Base-by-base conservation (phyloP, 1,140 invertebrate species). In the Drosophila willistoni region DNA sequence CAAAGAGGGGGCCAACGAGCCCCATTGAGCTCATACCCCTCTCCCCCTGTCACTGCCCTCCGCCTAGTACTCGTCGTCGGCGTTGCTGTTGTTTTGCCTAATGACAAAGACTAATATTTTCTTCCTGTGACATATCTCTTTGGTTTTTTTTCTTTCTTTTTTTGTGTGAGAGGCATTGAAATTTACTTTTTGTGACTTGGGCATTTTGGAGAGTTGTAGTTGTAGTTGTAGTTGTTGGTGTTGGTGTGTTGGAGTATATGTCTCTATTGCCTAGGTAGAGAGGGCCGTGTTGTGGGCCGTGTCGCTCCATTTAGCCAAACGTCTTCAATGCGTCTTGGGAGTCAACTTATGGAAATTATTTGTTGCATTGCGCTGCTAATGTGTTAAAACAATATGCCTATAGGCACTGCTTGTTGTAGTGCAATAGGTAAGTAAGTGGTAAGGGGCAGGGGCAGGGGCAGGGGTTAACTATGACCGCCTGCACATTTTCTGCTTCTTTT, bases 41-140 rank as follows among this genome's bases (percentile, higher is more conserved):
- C 29, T 29, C 29, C 29, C 29, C 7, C 7, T 29, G 36, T 22
- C 59, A 12, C 39, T 62, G 34, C 14, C 47, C 55, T 29, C 47
- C 64, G 64, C 69, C 63, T 69, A 19, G 56, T 59, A 34, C 25
- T 36, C 54, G 33, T 44, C 25, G 42, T 65, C 39, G 51, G 41
- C 51, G 34, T 33, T 55, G 33, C 54, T 42, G 61, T 51, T 71
- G 56, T 79, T 85, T 84, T 84, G 77, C 84, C 84, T 91, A 91
- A 91, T 91, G 81, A 91, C 90, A 91, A 91, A 91, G 78, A 89
- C 90, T 83, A 91, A 91, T 91, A 91, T 91, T 91, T 90, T 91
- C 90, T 91, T 91, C 90, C 90, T 91, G 90, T 91, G 90, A 91
- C 90, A 90, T 91, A 89, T 89, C 84, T 89, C 78, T 71, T 55